A percentile compares a stretch with the other conserved stretches of the same genome.
Evolutionary conservation across 2,113 vertebrate species (phyloP).

Genomic region (Solea solea): DNA sequence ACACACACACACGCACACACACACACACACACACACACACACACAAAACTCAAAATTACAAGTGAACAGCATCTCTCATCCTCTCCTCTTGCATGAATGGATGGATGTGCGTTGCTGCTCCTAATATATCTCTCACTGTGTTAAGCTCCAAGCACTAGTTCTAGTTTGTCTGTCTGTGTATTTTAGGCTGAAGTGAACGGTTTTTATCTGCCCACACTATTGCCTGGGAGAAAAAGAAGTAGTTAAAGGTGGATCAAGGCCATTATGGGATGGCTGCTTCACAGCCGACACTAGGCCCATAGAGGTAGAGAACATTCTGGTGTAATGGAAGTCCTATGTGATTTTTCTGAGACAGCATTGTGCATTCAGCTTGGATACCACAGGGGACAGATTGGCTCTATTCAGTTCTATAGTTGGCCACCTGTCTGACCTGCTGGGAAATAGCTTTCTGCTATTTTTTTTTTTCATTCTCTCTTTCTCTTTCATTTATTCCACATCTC

Average conservation of each 20-base stretch:
- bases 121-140: not conserved
- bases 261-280: constrained; percentile 41
- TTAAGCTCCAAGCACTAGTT: too few relatives aligned
- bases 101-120: not conserved
- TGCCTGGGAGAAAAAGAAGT: not conserved
- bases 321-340: constrained; percentile 54
- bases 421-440: constrained; percentile 44
- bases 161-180: too few relatives aligned
- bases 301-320: constrained; percentile 28
- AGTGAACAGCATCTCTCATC: too few relatives aligned
- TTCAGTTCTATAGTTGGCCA: constrained; percentile 31
- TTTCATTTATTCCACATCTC: constrained; percentile 4
- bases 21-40: too few relatives aligned
- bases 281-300: constrained; percentile 2
- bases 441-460: constrained; percentile 34
- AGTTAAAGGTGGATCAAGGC: constrained; percentile 12
- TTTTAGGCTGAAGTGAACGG: not conserved
- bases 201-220: not conserved
- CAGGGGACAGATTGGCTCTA: constrained; percentile 29
- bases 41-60: not conserved
- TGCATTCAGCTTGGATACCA: constrained; percentile 46
- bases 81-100: too few relatives aligned
- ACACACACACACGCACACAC: too few relatives aligned
- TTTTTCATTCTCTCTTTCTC: not conserved
- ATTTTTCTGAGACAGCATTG: constrained; percentile 43